phyloP scores from a whole-genome alignment of 2,888 invertebrate species.

The Amphipyra berbera region DNA sequence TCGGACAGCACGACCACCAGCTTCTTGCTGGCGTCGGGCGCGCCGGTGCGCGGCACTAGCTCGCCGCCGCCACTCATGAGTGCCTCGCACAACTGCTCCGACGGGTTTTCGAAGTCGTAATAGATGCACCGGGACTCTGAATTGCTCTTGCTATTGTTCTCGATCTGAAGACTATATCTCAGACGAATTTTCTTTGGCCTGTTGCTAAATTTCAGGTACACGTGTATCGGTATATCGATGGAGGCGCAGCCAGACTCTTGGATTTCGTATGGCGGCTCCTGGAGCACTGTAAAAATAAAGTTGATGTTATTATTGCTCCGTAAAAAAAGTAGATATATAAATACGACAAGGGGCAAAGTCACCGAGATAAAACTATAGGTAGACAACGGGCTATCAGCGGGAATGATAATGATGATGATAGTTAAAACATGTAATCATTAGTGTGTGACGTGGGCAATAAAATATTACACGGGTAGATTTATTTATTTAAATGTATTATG shows the following conservation, averaged over 20 bases:
- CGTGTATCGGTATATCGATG: slow-evolving; percentile 85
- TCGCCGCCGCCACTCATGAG: slow-evolving; percentile 85
- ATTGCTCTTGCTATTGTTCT: slow-evolving; percentile 78
- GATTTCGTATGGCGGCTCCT: slow-evolving; percentile 88
- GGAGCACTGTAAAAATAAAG: slow-evolving; percentile 79
- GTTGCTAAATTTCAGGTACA: slow-evolving; percentile 83
- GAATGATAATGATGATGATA: slow-evolving; percentile 75
- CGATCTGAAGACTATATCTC: slow-evolving; percentile 82
- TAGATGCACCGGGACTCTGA: slow-evolving; percentile 81
- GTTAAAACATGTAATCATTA: slow-evolving; percentile 64
- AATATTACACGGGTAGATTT: slow-evolving; percentile 2
- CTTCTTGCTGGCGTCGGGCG: slow-evolving; percentile 60
- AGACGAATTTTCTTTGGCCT: slow-evolving; percentile 84
- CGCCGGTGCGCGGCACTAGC: slow-evolving; percentile 73
- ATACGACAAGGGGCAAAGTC: slow-evolving; percentile 64
- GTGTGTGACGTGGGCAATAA: slow-evolving; percentile 30
- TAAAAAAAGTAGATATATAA: slow-evolving; percentile 58
- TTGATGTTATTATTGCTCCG: slow-evolving; percentile 60
- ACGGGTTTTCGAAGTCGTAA: slow-evolving; percentile 84
- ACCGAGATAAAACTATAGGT: slow-evolving; percentile 66
- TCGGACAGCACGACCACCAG: slow-evolving; percentile 75
- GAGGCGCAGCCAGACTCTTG: slow-evolving; percentile 86
- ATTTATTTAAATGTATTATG: not conserved
- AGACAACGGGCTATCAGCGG: slow-evolving; percentile 72
- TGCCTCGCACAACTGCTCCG: slow-evolving; percentile 77